Conservation (phyloP, 2,113 vertebrate species). For the Mormyrus iriodes region DNA sequence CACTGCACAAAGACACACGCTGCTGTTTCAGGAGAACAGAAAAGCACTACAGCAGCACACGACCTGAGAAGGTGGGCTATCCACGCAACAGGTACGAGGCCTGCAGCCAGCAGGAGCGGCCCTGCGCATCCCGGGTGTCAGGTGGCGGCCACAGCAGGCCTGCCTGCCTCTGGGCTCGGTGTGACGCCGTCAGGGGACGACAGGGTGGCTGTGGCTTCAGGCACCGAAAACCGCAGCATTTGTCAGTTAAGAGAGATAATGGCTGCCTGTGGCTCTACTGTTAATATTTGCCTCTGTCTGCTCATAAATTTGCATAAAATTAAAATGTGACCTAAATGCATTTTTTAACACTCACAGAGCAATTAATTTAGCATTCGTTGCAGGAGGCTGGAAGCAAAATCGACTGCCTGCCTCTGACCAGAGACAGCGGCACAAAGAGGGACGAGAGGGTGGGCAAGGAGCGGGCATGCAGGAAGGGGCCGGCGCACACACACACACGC, state of each 20-base stretch:
- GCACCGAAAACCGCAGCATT: conserved; percentile 35
- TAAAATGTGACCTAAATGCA: conserved; percentile 71
- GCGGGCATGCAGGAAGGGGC: not conserved
- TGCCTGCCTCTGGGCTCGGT: not conserved
- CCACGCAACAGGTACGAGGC: not conserved
- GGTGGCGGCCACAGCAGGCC: not conserved
- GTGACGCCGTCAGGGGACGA: conserved; percentile 21
- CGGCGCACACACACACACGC: not conserved
- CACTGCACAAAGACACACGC: not conserved
- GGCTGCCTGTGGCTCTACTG: conserved; percentile 48
- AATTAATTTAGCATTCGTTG: conserved; percentile 63
- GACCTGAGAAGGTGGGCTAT: not conserved
- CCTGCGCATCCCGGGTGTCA: not conserved
- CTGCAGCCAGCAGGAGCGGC: not conserved
- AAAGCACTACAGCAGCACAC: not conserved
- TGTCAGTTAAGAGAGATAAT: conserved; percentile 47
- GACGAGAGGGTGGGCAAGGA: conserved; percentile 36
- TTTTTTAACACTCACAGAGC: conserved; percentile 60
- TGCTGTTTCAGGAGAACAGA: not conserved
- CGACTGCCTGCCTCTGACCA: conserved; percentile 28
- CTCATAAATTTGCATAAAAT: conserved; percentile 72
- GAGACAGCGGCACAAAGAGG: conserved; percentile 26
- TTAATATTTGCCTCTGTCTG: conserved; percentile 65
- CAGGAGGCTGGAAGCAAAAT: conserved; percentile 32
- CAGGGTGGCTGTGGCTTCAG: conserved; percentile 16